These are phyloP conservation scores for Hydrotaea cyrtoneurina DNA, from an alignment of 2,888 invertebrate species.

Conservation along the genomic window DNA sequence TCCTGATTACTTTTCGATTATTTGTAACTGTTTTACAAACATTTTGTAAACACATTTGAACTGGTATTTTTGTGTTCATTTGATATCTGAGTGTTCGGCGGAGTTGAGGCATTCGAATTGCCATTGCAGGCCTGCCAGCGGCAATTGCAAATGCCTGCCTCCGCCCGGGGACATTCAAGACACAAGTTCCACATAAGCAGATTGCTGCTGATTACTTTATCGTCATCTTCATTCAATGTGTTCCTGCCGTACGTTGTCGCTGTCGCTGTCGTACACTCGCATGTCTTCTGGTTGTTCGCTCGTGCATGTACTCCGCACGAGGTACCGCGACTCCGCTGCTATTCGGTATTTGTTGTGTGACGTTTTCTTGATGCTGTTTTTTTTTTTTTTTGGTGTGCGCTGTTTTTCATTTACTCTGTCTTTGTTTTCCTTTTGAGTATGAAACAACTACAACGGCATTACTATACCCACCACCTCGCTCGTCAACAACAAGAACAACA, in stretches of 20 bases:
- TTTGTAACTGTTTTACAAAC: no score
- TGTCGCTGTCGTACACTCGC: neutral
- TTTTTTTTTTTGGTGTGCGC: neutral
- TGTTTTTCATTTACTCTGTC: neutral
- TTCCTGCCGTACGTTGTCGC: neutral
- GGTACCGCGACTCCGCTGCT: neutral
- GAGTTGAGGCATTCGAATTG: no score
- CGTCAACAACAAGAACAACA: neutral
- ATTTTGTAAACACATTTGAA: no score
- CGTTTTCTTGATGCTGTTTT: conserved; percentile 3
- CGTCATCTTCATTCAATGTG: conserved; percentile 48
- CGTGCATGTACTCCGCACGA: neutral
- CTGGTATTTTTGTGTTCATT: no score
- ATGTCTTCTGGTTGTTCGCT: neutral
- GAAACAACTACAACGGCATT: neutral
- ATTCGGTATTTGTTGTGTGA: neutral
- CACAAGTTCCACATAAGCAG: conserved; percentile 53
- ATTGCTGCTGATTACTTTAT: conserved; percentile 62
- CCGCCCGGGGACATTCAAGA: neutral
- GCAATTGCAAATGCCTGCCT: no score
- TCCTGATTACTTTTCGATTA: no score
- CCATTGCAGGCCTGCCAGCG: no score
- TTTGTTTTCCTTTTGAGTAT: neutral
- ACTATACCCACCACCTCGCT: neutral
- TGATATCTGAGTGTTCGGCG: no score